phyloP scores from a whole-genome alignment of 2,113 vertebrate genomes.

The Pangasianodon hypophthalmus region DNA sequence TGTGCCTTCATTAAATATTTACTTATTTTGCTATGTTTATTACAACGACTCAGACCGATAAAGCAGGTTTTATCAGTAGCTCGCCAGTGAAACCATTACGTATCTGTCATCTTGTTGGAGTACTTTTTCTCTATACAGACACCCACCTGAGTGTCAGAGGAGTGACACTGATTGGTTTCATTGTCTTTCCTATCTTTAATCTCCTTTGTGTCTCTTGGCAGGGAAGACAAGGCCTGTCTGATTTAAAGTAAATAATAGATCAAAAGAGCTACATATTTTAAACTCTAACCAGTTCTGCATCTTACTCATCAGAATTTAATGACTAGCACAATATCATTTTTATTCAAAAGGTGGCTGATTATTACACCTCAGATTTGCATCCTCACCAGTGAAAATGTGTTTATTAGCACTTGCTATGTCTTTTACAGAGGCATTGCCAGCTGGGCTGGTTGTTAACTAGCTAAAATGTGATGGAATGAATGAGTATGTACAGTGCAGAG shows the following conservation, averaged over 20 bases:
- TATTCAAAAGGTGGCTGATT: constrained; percentile 18
- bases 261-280: constrained; percentile 7
- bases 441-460: constrained; percentile 48
- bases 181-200: constrained; percentile 37
- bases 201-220: constrained; percentile 14
- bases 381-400: constrained; percentile 16
- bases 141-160: constrained; percentile 3
- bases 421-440: constrained; percentile 43
- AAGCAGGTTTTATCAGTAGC: constrained; percentile 40
- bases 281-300: neutral
- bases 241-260: constrained; percentile 38
- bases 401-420: constrained; percentile 38
- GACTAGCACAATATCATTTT: constrained; percentile 27
- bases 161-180: constrained; percentile 37
- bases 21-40: constrained; percentile 54
- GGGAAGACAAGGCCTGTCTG: constrained; percentile 10
- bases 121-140: constrained; percentile 11
- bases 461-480: constrained; percentile 37
- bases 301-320: constrained; percentile 37
- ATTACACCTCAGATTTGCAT: constrained; percentile 24
- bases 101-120: constrained; percentile 24
- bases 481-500: constrained; percentile 21
- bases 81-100: constrained; percentile 31
- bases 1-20: constrained; percentile 59
- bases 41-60: constrained; percentile 32